These are phyloP conservation scores for Dicycla oo DNA, from an alignment of 2,888 invertebrate species.

Conservation along the genomic window DNA sequence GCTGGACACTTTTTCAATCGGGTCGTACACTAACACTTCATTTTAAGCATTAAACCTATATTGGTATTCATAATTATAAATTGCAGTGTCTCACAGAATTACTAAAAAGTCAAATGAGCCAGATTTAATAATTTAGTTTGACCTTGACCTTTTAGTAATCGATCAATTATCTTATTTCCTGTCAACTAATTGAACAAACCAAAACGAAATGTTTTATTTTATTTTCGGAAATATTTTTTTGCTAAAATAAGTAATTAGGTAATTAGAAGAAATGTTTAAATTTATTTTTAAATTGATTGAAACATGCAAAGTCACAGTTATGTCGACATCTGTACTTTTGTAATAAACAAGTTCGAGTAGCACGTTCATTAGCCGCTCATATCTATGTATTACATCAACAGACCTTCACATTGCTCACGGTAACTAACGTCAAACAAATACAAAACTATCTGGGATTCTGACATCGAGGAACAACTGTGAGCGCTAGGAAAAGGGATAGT, in stretches of 20 bases:
- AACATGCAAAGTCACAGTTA: slow-evolving; percentile 25
- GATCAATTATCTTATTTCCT: neutral
- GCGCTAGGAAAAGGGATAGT: slow-evolving; percentile 3
- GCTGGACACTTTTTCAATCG: no score
- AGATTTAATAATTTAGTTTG: neutral
- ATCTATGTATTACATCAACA: slow-evolving; percentile 43
- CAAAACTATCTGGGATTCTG: slow-evolving; percentile 27
- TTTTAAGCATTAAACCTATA: no score
- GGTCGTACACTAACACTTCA: no score
- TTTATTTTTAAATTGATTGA: slow-evolving; percentile 32
- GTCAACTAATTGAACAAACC: neutral
- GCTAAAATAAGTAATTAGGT: neutral
- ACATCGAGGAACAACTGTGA: slow-evolving; percentile 10
- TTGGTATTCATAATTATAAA: neutral
- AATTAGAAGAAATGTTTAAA: slow-evolving; percentile 5
- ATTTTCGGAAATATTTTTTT: neutral
- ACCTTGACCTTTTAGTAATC: no score
- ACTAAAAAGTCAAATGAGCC: neutral
- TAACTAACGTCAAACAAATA: slow-evolving; percentile 39
- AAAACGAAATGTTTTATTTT: neutral
- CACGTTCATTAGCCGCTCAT: slow-evolving; percentile 54
- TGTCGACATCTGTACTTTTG: slow-evolving; percentile 41
- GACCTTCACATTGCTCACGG: slow-evolving; percentile 21
- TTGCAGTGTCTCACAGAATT: neutral
- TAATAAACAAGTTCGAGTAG: slow-evolving; percentile 45